phyloP scores from a whole-genome alignment of 2,797 vertebrate genomes.

The Chaenodraco wilsoni region DNA sequence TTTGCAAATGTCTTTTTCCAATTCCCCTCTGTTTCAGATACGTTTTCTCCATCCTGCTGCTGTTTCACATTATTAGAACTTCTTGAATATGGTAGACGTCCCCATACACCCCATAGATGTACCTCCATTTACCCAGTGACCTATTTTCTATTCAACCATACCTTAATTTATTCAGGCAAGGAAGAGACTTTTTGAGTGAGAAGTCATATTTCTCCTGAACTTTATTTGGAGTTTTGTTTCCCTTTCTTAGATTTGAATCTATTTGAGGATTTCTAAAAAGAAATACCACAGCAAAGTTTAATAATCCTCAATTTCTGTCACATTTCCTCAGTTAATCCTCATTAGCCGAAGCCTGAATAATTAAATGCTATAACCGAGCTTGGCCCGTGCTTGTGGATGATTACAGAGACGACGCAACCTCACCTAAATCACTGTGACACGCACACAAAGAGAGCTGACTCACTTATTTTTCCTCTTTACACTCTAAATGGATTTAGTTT shows the following conservation, averaged over 20 bases:
- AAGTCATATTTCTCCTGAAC: background rate
- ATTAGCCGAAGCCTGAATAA: constrained; percentile 43
- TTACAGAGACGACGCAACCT: constrained; percentile 49
- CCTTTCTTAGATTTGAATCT: constrained; percentile 19
- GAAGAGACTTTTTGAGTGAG: background rate
- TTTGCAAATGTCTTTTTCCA: background rate
- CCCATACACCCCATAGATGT: background rate
- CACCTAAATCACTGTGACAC: constrained; percentile 62
- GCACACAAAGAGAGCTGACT: constrained; percentile 51
- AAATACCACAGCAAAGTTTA: constrained; percentile 40
- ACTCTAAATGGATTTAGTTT: constrained; percentile 45
- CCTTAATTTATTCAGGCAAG: too few relatives aligned
- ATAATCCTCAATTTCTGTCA: constrained; percentile 55
- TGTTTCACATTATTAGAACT: too few relatives aligned
- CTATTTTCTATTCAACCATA: background rate
- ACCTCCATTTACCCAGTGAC: constrained; percentile 1
- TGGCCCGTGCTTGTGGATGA: constrained; percentile 40
- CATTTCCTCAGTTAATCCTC: constrained; percentile 52
- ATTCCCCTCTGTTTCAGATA: background rate
- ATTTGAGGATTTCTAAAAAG: constrained; percentile 28
- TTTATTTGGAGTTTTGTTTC: constrained; percentile 36
- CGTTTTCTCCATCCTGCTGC: background rate
- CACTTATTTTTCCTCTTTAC: constrained; percentile 33
- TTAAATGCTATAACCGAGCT: constrained; percentile 45
- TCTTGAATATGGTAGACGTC: background rate